Conservation (phyloP, 2,797 vertebrate species). For the Betta splendens region DNA sequence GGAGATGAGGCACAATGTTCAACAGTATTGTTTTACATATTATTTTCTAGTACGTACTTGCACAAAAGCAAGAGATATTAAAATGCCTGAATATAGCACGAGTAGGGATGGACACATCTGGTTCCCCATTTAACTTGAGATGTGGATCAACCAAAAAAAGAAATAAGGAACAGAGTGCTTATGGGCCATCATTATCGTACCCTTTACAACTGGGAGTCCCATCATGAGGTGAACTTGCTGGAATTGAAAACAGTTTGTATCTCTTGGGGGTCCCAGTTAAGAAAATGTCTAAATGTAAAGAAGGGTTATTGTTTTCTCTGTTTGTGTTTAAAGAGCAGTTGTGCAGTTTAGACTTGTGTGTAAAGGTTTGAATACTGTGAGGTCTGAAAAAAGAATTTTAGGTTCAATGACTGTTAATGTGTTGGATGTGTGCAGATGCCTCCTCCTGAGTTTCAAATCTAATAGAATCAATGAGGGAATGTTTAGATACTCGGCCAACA, state of each 20-base stretch:
- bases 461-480: slow-evolving; percentile 15
- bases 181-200: slow-evolving; percentile 2
- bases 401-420: slow-evolving; percentile 29
- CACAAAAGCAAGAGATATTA: slow-evolving; percentile 47
- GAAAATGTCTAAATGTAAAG: slow-evolving; percentile 3
- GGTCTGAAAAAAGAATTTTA: slow-evolving; percentile 22
- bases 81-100: slow-evolving; percentile 60
- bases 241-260: not conserved
- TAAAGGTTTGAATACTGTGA: slow-evolving; percentile 38
- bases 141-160: slow-evolving; percentile 2
- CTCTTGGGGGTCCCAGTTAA: not conserved
- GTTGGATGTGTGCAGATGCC: slow-evolving; percentile 17
- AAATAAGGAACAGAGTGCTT: not conserved
- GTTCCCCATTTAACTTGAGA: slow-evolving; percentile 38
- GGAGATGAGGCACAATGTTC: slow-evolving; percentile 81
- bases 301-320: not conserved
- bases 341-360: no score
- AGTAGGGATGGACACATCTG: slow-evolving; percentile 38
- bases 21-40: slow-evolving; percentile 36
- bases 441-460: slow-evolving; percentile 16
- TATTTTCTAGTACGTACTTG: slow-evolving; percentile 34
- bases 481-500: slow-evolving; percentile 9
- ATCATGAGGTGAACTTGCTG: not conserved
- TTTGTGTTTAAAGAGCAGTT: no score
- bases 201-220: slow-evolving; percentile 10